These are phyloP conservation scores for Agrypnia vestita DNA, from an alignment of 1,140 invertebrate genomes.

Conservation along the genomic window DNA sequence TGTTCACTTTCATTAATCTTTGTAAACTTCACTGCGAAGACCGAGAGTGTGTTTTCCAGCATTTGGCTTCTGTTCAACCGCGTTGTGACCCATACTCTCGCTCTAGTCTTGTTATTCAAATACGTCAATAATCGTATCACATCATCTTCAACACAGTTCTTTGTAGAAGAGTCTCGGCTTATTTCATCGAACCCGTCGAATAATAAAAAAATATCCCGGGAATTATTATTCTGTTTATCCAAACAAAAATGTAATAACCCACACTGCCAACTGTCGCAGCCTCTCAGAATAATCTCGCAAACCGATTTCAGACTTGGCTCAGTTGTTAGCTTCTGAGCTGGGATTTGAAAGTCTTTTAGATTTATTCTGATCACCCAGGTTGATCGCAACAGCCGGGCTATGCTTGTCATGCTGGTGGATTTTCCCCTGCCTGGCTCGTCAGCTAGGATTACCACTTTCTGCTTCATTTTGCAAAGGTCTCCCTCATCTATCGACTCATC, in stretches of 20 bases:
- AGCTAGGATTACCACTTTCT: background rate
- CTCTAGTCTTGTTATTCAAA: no score
- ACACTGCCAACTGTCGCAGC: no score
- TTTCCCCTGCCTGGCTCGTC: slow-evolving; percentile 24
- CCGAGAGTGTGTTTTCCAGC: no score
- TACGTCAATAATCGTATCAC: no score
- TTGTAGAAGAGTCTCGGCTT: background rate
- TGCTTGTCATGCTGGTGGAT: background rate
- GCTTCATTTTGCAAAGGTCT: background rate
- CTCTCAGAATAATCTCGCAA: background rate
- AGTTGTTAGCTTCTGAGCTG: no score
- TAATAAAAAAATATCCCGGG: background rate
- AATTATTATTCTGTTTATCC: background rate
- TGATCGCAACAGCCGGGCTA: background rate
- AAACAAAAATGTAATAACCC: background rate
- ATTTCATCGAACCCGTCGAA: slow-evolving; percentile 35
- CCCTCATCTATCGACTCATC: background rate
- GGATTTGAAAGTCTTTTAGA: background rate
- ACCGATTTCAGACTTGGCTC: no score
- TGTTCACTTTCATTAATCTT: no score
- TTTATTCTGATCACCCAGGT: slow-evolving; percentile 17
- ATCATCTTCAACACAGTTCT: no score
- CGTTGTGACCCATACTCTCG: no score
- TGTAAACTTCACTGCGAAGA: no score
- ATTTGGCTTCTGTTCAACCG: no score